Conservation (phyloP, 2,888 invertebrate species). For the Pristionchus fissidentatus region DNA sequence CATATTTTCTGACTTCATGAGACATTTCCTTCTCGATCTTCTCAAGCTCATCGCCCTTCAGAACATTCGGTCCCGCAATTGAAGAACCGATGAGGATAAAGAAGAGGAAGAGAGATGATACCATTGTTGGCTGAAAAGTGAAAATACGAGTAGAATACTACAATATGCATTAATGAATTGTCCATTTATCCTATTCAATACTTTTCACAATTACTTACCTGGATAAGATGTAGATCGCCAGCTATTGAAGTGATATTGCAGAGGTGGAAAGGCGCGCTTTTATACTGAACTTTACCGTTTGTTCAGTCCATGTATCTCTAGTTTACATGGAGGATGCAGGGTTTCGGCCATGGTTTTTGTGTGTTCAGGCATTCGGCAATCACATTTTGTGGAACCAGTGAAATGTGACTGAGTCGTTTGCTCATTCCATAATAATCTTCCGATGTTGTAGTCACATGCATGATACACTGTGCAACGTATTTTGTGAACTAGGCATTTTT, state of each 20-base stretch:
- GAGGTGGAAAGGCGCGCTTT: background rate
- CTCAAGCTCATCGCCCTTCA: background rate
- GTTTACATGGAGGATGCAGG: no score
- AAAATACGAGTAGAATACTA: background rate
- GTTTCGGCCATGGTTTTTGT: no score
- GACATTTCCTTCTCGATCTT: background rate
- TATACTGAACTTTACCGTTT: background rate
- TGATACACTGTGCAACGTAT: no score
- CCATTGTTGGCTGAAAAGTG: background rate
- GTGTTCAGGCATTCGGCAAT: no score
- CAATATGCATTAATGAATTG: background rate
- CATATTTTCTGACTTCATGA: no score
- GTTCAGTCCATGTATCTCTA: background rate
- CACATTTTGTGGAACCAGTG: no score
- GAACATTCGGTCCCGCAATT: background rate
- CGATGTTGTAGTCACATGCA: no score
- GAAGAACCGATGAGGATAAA: background rate
- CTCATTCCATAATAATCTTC: no score
- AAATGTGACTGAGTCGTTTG: no score
- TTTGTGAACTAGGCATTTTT: no score
- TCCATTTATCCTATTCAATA: no score
- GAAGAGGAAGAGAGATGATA: background rate
- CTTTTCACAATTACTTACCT: background rate
- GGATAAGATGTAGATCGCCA: slow-evolving; percentile 10
- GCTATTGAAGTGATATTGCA: background rate